These are phyloP conservation scores for Coecobrya sp. DNA, from an alignment of 2,888 invertebrate species.

Conservation along the genomic window DNA sequence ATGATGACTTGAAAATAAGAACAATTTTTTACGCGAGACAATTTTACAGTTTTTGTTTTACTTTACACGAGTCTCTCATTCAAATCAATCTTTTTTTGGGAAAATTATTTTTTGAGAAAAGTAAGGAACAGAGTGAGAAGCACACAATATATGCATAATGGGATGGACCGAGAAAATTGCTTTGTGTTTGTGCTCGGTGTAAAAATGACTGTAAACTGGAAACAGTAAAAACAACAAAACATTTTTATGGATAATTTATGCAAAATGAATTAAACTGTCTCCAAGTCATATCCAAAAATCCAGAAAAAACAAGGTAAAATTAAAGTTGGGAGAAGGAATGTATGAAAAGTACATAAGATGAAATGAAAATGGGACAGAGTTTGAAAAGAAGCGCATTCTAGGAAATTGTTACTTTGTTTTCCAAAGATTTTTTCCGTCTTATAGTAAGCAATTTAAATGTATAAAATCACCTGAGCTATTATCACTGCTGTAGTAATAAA, in stretches of 20 bases:
- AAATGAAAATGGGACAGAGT: background rate
- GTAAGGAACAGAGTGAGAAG: background rate
- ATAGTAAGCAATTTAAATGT: slow-evolving; percentile 71
- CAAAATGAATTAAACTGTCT: slow-evolving; percentile 73
- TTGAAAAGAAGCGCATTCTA: background rate
- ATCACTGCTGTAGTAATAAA: background rate
- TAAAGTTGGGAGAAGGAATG: background rate
- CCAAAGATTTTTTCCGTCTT: background rate
- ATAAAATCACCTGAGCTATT: slow-evolving; percentile 65
- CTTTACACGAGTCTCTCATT: background rate
- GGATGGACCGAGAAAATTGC: slow-evolving; percentile 23
- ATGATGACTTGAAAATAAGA: slow-evolving; percentile 37
- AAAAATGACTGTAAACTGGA: slow-evolving; percentile 1
- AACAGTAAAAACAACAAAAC: slow-evolving; percentile 7
- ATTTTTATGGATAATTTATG: slow-evolving; percentile 73
- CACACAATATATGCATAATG: slow-evolving; percentile 34
- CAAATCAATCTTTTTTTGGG: slow-evolving; percentile 62
- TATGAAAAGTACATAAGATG: background rate
- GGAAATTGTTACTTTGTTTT: background rate
- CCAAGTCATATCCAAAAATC: background rate
- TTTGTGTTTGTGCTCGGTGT: slow-evolving; percentile 27
- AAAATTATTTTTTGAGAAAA: slow-evolving; percentile 21
- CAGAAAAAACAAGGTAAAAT: slow-evolving; percentile 4
- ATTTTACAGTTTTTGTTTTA: slow-evolving; percentile 26
- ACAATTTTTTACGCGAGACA: slow-evolving; percentile 7